Evolutionary conservation across 2,888 invertebrate genomes (phyloP).

Genomic region (Mesopsocus fuscifrons): DNA sequence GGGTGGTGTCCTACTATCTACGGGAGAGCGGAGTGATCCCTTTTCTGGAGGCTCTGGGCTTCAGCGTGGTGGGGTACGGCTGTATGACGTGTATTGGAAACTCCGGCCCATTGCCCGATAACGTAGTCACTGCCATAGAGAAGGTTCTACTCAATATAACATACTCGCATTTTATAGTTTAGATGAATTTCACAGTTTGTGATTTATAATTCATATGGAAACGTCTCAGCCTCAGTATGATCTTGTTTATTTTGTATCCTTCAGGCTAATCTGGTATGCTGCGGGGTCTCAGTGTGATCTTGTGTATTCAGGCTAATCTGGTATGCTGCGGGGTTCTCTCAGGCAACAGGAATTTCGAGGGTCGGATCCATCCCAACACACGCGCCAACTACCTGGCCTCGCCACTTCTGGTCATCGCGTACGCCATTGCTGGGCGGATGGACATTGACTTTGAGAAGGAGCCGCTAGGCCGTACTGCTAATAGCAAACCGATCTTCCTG

Average conservation of each 20-base stretch:
- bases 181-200: too few species aligned
- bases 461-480: slow-evolving; percentile 46
- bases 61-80: slow-evolving; percentile 93
- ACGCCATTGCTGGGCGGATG: slow-evolving; percentile 89
- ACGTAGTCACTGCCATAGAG: slow-evolving; percentile 81
- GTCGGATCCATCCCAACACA: slow-evolving; percentile 91
- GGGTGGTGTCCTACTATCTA: slow-evolving; percentile 82
- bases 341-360: slow-evolving; percentile 96
- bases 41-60: slow-evolving; percentile 69
- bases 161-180: neutral
- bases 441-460: slow-evolving; percentile 87
- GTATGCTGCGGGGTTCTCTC: slow-evolving; percentile 93
- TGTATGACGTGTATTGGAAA: slow-evolving; percentile 99
- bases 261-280: neutral
- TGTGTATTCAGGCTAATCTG: slow-evolving; percentile 49
- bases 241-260: neutral
- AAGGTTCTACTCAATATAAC: slow-evolving; percentile 38
- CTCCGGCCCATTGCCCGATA: slow-evolving; percentile 84
- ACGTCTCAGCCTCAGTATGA: too few species aligned
- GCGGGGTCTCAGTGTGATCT: neutral
- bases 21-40: slow-evolving; percentile 83
- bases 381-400: slow-evolving; percentile 95
- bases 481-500: slow-evolving; percentile 64
- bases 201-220: too few species aligned
- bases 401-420: slow-evolving; percentile 92